Evolutionary conservation across 1,140 invertebrate species (phyloP).

Genomic region (Hormaphis cornu): DNA sequence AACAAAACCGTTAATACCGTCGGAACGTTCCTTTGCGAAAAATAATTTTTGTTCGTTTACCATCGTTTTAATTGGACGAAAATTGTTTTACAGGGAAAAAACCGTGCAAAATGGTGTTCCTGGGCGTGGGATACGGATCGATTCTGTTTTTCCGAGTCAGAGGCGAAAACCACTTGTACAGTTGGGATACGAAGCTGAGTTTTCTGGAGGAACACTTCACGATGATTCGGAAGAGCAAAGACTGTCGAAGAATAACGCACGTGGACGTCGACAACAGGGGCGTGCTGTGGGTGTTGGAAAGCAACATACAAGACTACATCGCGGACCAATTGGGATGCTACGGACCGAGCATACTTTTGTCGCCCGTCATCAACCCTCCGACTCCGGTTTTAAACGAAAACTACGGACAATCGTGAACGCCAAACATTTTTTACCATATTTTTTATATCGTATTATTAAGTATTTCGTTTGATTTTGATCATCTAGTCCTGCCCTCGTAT

Average conservation of each 20-base stretch:
- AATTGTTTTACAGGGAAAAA: background rate
- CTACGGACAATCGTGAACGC: no score
- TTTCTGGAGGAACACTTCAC: background rate
- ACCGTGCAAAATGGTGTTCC: background rate
- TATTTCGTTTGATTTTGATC: no score
- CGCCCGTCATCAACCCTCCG: background rate
- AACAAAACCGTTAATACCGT: no score
- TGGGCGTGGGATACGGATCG: background rate
- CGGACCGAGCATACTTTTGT: background rate
- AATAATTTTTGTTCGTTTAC: no score
- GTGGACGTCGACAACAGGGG: background rate
- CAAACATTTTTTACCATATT: no score
- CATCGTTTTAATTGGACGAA: no score
- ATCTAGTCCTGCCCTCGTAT: no score
- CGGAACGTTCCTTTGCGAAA: no score
- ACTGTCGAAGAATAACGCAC: background rate
- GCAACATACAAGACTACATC: background rate
- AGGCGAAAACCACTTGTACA: background rate
- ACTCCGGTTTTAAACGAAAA: background rate
- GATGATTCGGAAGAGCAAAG: background rate
- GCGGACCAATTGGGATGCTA: background rate
- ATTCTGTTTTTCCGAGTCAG: background rate
- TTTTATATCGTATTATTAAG: no score
- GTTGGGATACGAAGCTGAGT: background rate
- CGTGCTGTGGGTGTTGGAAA: background rate